Evolutionary conservation across 1,140 invertebrate genomes (phyloP).

Genomic region (Wasmannia auropunctata): DNA sequence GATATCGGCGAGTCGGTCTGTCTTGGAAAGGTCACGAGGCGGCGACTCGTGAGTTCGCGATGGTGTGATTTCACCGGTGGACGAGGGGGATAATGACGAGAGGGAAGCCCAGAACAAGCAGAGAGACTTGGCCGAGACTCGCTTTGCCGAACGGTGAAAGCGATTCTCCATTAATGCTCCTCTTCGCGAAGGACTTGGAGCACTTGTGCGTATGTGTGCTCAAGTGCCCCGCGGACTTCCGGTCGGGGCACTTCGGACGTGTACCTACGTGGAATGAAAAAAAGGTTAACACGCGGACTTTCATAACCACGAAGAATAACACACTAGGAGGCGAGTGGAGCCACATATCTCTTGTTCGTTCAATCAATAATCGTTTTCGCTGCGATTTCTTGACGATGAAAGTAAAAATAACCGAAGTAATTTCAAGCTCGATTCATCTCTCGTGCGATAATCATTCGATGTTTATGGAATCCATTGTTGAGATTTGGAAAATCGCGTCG

Average conservation of each 20-base stretch:
- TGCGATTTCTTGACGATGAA: neutral
- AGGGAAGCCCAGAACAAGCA: neutral
- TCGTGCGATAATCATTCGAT: neutral
- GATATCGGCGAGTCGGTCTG: neutral
- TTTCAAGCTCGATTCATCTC: neutral
- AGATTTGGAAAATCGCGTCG: neutral
- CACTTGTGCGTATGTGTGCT: constrained; percentile 39
- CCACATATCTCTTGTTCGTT: neutral
- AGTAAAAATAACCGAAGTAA: neutral
- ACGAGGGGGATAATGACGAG: constrained; percentile 54
- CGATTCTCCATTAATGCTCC: constrained; percentile 72
- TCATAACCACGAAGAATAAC: constrained; percentile 14
- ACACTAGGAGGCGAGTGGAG: neutral
- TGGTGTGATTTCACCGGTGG: constrained; percentile 55
- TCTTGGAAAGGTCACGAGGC: constrained; percentile 66
- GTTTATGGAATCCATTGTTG: neutral
- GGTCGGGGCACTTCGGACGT: constrained; percentile 32
- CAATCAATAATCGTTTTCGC: constrained; percentile 1
- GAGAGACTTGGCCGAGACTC: neutral
- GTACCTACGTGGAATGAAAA: neutral
- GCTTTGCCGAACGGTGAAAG: constrained; percentile 66
- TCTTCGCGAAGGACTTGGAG: constrained; percentile 47
- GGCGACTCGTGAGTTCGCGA: constrained; percentile 56
- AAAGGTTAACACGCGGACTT: constrained; percentile 16
- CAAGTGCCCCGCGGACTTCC: constrained; percentile 62